These are phyloP conservation scores for Bombyx mandarina DNA, from an alignment of 1,140 invertebrate species.

Conservation along the genomic window DNA sequence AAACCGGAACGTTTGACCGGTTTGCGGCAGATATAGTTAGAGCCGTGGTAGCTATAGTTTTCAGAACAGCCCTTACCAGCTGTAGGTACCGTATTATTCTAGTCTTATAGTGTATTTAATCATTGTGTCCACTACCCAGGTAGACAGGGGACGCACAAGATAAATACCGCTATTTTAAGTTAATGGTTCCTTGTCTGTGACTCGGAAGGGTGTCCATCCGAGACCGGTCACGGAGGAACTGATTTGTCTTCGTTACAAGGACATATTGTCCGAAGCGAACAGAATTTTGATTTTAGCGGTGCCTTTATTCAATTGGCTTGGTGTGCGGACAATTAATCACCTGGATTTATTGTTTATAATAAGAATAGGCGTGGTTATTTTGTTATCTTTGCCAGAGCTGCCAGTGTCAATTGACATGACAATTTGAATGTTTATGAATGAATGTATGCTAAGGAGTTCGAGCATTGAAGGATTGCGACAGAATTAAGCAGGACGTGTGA, in stretches of 20 bases:
- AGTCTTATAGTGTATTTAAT: constrained; percentile 21
- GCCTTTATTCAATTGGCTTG: constrained; percentile 35
- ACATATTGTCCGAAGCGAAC: constrained; percentile 43
- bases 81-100: no score
- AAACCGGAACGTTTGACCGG: no score
- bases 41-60: no score
- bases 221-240: constrained; percentile 44
- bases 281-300: constrained; percentile 41
- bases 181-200: constrained; percentile 60
- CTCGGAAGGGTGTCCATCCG: constrained; percentile 51
- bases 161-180: constrained; percentile 62
- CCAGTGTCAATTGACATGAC: no score
- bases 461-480: no score
- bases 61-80: no score
- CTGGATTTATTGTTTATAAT: constrained; percentile 5
- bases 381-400: neutral
- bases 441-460: no score
- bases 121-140: constrained; percentile 37
- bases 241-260: constrained; percentile 69
- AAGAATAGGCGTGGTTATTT: neutral
- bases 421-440: no score
- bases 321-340: neutral
- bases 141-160: constrained; percentile 39
- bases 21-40: no score
- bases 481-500: no score